These are phyloP conservation scores for Lasius fuliginosus DNA, from an alignment of 2,888 invertebrate genomes.

Conservation along the genomic window DNA sequence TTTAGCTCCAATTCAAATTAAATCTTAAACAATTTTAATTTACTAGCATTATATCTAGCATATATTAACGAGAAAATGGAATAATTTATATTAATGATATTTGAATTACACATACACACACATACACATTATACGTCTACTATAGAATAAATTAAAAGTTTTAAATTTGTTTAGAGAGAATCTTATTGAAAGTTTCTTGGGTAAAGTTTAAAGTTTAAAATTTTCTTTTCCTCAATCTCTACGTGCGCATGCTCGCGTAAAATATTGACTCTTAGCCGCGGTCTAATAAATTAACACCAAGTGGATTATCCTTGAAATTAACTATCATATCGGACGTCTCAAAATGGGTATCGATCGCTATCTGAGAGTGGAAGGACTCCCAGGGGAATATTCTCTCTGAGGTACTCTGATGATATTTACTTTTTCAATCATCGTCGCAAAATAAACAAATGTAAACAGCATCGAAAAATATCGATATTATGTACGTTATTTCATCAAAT, in stretches of 20 bases:
- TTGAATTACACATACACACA: not conserved
- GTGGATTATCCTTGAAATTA: slow-evolving; percentile 49
- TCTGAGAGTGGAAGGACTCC: not conserved
- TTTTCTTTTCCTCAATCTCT: not conserved
- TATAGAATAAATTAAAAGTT: not conserved
- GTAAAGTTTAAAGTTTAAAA: not conserved
- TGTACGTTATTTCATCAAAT: slow-evolving; percentile 26
- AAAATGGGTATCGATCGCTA: slow-evolving; percentile 30
- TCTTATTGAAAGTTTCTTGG: not conserved
- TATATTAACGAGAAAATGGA: not conserved
- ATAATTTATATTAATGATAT: not conserved
- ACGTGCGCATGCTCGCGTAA: not conserved
- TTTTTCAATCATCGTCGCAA: not conserved
- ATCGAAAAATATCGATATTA: slow-evolving; percentile 4
- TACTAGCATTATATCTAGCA: not conserved
- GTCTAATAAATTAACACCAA: slow-evolving; percentile 34
- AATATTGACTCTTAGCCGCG: slow-evolving; percentile 1
- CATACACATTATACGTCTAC: not conserved
- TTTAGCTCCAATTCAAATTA: not conserved
- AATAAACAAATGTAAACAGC: slow-evolving; percentile 31
- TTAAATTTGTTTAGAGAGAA: not conserved
- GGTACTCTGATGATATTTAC: slow-evolving; percentile 15
- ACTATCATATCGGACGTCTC: slow-evolving; percentile 3
- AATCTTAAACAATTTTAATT: not conserved
- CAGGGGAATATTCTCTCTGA: not conserved